Base-by-base conservation (phyloP, 1,140 invertebrate species). In the Ceratosolen solmsi region DNA sequence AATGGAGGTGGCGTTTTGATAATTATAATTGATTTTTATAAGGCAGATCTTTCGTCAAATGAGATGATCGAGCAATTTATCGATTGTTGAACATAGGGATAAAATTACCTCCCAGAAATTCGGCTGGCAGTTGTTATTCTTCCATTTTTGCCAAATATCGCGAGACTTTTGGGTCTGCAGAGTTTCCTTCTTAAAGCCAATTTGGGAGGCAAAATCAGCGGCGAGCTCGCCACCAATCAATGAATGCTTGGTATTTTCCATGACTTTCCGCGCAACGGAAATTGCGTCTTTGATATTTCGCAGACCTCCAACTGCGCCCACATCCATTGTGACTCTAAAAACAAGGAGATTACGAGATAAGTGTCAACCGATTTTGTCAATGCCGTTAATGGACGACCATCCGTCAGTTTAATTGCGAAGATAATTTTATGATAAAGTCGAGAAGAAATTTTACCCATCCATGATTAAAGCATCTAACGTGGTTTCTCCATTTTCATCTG, bases 401-500 rank as follows among this genome's bases (percentile, higher is more conserved):
- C n/a, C n/a, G n/a, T n/a, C n/a, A n/a, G n/a, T n/a, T n/a, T n/a
- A n/a, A n/a, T n/a, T n/a, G n/a, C n/a, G n/a, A n/a, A n/a, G n/a
- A n/a, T n/a, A n/a, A n/a, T n/a, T n/a, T n/a, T n/a, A n/a, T n/a
- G n/a, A n/a, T n/a, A n/a, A n/a, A n/a, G n/a, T n/a, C n/a, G n/a
- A n/a, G n/a, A n/a, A n/a, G n/a, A n/a, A 27, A 27, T 27, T 49
- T 84, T 93, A 96, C 94, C 98, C 98, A 93, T 99, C 98, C 96
- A 99, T 99, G 27, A 99, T 95, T 92, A 99, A 93, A 11, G 98
- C 98, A 93, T 99, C 99, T 22, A 99, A 92, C 22, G 98, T 99
- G 1, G 98, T 99, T 92, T 99, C 98, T 33, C 98, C 98, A 89
- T 94, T 93, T 93, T 99, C 99, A 94, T 99, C 98, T 0, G 98